Conservation (phyloP, 2,113 vertebrate genomes). For the Bubalus kerabau region DNA sequence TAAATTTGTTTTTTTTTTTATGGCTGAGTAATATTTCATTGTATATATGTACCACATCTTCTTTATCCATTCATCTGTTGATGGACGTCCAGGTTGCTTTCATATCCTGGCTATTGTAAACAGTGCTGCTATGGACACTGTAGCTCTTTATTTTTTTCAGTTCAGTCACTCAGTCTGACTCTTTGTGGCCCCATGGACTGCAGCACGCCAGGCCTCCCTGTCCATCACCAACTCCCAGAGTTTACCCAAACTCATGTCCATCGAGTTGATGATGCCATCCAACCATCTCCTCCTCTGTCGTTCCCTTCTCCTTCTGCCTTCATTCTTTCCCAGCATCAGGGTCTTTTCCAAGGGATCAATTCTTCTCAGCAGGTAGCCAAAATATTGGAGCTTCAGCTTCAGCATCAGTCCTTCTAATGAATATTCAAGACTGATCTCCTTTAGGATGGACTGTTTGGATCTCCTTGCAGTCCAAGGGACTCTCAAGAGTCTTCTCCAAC, state of each 20-base stretch:
- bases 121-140: background rate
- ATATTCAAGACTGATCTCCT: background rate
- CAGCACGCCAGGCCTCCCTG: background rate
- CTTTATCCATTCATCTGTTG: background rate
- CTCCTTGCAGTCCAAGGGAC: background rate
- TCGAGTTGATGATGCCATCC: background rate
- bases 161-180: background rate
- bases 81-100: background rate
- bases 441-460: background rate
- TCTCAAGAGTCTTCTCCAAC: background rate
- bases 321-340: background rate
- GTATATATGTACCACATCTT: background rate
- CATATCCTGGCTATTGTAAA: background rate
- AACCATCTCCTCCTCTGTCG: accelerated
- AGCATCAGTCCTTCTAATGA: background rate
- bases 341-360: background rate
- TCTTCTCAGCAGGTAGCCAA: background rate
- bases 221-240: background rate
- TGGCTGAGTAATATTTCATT: background rate
- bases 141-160: background rate
- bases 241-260: background rate
- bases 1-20: background rate
- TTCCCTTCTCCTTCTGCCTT: background rate
- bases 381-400: background rate
- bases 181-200: background rate